Conservation (phyloP, 2,113 vertebrate species). For the Phyllostomus discolor region DNA sequence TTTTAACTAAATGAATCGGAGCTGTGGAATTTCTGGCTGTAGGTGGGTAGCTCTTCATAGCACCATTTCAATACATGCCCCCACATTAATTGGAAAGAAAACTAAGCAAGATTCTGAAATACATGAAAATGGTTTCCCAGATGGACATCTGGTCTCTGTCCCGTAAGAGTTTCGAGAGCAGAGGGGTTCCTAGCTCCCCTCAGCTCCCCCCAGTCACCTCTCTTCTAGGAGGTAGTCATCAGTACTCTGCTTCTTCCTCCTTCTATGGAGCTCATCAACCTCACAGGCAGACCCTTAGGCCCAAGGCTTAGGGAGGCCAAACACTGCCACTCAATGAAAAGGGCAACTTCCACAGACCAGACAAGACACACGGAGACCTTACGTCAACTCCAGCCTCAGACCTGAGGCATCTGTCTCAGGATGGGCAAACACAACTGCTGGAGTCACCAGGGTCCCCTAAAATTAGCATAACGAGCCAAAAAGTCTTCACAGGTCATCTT, state of each 20-base stretch:
- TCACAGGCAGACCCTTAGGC: background rate
- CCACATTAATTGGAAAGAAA: background rate
- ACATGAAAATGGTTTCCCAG: background rate
- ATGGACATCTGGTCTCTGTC: background rate
- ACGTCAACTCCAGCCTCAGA: background rate
- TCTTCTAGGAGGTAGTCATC: background rate
- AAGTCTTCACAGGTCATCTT: background rate
- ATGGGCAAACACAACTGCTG: background rate
- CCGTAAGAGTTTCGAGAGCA: background rate
- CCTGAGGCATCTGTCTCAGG: background rate
- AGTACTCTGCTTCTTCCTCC: background rate
- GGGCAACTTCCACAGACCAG: background rate
- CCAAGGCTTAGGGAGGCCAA: background rate
- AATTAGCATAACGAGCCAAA: background rate
- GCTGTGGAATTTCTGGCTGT: background rate
- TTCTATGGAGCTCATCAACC: background rate
- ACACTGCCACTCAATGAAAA: background rate
- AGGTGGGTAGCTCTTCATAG: background rate
- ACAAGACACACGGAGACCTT: background rate
- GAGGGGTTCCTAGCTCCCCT: background rate
- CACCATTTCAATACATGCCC: background rate
- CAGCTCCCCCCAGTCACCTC: background rate
- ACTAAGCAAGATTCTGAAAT: background rate
- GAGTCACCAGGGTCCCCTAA: background rate
- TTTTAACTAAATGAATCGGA: background rate